Conservation (phyloP, 2,113 vertebrate species). For the Laticauda laticaudata region DNA sequence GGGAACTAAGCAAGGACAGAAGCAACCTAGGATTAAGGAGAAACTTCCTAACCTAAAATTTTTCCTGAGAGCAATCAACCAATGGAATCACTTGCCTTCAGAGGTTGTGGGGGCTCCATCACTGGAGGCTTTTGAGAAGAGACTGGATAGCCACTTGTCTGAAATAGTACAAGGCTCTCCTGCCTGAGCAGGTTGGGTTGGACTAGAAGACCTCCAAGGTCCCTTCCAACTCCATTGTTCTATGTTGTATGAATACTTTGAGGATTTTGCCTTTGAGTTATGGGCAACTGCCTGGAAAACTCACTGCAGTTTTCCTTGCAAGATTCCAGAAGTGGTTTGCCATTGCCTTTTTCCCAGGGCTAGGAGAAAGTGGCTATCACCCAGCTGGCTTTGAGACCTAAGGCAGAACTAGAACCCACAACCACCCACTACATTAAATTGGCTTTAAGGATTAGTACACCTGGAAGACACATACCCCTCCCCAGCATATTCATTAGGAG, state of each 20-base stretch:
- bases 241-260: not conserved
- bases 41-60: no score
- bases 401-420: not conserved
- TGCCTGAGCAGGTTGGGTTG: no score
- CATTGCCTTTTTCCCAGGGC: not conserved
- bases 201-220: no score
- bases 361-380: not conserved
- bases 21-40: no score
- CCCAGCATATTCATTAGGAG: not conserved
- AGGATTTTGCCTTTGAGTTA: not conserved
- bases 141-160: no score
- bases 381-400: not conserved
- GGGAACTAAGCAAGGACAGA: no score
- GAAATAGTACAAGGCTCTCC: no score
- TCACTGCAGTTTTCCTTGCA: not conserved
- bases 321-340: not conserved
- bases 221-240: no score
- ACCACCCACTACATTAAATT: not conserved
- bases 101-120: no score
- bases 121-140: no score
- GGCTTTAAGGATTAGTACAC: not conserved
- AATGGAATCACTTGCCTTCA: no score
- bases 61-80: no score
- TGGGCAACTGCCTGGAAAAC: not conserved
- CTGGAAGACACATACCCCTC: not conserved